Percentiles rank a stretch among this genome's conserved stretches.
Conservation (phyloP, 2,888 invertebrate species). For the Melanargia galathea region DNA sequence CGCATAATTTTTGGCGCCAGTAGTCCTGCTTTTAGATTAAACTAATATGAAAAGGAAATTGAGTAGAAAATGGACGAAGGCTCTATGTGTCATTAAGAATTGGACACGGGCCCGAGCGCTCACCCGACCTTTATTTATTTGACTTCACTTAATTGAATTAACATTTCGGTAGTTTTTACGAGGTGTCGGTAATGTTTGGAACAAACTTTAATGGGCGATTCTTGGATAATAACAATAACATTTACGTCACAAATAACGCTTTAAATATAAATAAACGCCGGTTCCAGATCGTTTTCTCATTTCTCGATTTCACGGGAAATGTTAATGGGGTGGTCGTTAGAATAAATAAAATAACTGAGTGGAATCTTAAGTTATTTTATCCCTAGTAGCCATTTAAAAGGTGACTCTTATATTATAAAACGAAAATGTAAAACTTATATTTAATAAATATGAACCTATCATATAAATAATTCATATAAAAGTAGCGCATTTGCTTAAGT, state of each 20-base stretch:
- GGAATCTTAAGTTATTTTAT: slow-evolving; percentile 3
- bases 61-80: slow-evolving; percentile 80
- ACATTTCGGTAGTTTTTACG: slow-evolving; percentile 75
- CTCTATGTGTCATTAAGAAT: slow-evolving; percentile 80
- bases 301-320: slow-evolving; percentile 28
- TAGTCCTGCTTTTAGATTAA: slow-evolving; percentile 81
- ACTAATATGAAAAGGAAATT: slow-evolving; percentile 83
- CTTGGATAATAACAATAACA: slow-evolving; percentile 72
- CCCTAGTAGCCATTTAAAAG: neutral
- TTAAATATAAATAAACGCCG: slow-evolving; percentile 30
- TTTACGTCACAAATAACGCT: slow-evolving; percentile 60
- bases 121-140: slow-evolving; percentile 74
- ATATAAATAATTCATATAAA: too few relatives aligned
- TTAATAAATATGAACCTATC: too few relatives aligned
- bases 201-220: slow-evolving; percentile 69
- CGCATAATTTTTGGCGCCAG: slow-evolving; percentile 82
- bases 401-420: too few relatives aligned
- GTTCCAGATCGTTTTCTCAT: slow-evolving; percentile 22
- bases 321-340: slow-evolving; percentile 4
- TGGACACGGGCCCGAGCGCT: slow-evolving; percentile 70
- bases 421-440: too few relatives aligned
- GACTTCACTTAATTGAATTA: slow-evolving; percentile 80
- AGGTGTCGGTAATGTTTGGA: slow-evolving; percentile 71
- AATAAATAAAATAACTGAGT: slow-evolving; percentile 18
- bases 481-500: too few relatives aligned